Conservation (phyloP, 2,113 vertebrate species). For the Malurus alboscapulatus region DNA sequence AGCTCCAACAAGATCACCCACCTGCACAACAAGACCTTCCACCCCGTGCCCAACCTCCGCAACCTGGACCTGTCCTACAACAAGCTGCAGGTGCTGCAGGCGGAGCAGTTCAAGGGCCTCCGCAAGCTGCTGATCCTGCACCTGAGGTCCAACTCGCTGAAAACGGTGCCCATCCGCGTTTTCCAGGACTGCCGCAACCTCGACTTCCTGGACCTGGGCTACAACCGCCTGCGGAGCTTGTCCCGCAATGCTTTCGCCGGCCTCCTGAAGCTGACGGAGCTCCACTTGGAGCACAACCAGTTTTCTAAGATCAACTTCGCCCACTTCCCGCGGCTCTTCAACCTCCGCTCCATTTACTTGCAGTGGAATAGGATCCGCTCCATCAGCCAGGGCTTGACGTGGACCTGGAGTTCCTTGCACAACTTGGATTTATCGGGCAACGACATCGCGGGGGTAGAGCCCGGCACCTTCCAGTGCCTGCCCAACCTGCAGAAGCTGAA, state of each 20-base stretch:
- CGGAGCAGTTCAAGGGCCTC: constrained; percentile 89
- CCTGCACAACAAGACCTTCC: constrained; percentile 92
- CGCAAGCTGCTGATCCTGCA: constrained; percentile 94
- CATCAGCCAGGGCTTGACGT: constrained; percentile 89
- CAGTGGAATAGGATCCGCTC: constrained; percentile 95
- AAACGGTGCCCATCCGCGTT: constrained; percentile 88
- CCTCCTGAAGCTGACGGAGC: constrained; percentile 90
- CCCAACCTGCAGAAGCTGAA: constrained; percentile 95
- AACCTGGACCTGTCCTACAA: constrained; percentile 98
- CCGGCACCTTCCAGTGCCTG: constrained; percentile 90
- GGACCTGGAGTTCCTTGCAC: constrained; percentile 98
- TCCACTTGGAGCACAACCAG: constrained; percentile 97
- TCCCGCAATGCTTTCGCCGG: constrained; percentile 94
- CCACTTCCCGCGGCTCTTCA: constrained; percentile 94
- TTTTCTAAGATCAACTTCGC: constrained; percentile 96
- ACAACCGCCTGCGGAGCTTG: constrained; percentile 92
- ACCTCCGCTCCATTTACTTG: constrained; percentile 91
- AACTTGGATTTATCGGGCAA: constrained; percentile 97
- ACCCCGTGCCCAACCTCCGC: constrained; percentile 91
- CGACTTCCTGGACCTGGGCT: constrained; percentile 94
- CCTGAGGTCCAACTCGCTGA: constrained; percentile 91
- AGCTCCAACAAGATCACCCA: constrained; percentile 94
- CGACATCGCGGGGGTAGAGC: constrained; percentile 87
- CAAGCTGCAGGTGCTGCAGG: constrained; percentile 88
- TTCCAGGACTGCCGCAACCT: constrained; percentile 97